A percentile compares a stretch with the other conserved stretches of the same genome.
phyloP scores from a whole-genome alignment of 1,140 invertebrate species.

The Rhagoletis pomonella region DNA sequence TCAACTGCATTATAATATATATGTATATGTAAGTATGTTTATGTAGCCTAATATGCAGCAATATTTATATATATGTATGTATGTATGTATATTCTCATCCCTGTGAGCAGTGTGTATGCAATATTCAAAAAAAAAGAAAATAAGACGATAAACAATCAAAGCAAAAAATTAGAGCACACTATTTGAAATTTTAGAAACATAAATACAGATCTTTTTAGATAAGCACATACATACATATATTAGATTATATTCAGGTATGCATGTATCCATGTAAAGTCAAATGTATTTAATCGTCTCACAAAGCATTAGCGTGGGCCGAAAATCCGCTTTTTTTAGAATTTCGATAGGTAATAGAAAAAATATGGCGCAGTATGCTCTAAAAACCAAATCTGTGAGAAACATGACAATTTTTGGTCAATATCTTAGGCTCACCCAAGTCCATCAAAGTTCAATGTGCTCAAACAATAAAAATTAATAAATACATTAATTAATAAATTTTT shows the following conservation, averaged over 20 bases:
- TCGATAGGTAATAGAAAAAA: no score
- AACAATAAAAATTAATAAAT: no score
- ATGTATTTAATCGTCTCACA: background rate
- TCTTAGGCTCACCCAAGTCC: no score
- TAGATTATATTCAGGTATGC: background rate
- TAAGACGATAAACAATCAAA: background rate
- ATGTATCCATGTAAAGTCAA: conserved; percentile 15
- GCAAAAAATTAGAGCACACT: background rate
- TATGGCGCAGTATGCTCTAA: no score
- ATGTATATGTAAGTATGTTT: background rate
- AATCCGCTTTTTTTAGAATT: no score
- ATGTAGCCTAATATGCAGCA: no score
- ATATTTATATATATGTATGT: background rate
- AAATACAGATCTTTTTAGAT: background rate
- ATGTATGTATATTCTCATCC: conserved; percentile 21
- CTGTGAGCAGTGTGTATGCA: conserved; percentile 23
- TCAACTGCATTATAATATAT: background rate
- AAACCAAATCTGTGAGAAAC: no score
- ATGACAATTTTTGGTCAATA: no score
- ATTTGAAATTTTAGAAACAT: no score
- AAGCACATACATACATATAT: background rate
- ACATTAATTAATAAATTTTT: no score
- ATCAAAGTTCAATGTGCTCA: no score
- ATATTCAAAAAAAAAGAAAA: background rate
- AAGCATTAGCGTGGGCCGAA: background rate